Evolutionary conservation across 1,140 invertebrate species (phyloP).

Genomic region (Ostrea edulis): DNA sequence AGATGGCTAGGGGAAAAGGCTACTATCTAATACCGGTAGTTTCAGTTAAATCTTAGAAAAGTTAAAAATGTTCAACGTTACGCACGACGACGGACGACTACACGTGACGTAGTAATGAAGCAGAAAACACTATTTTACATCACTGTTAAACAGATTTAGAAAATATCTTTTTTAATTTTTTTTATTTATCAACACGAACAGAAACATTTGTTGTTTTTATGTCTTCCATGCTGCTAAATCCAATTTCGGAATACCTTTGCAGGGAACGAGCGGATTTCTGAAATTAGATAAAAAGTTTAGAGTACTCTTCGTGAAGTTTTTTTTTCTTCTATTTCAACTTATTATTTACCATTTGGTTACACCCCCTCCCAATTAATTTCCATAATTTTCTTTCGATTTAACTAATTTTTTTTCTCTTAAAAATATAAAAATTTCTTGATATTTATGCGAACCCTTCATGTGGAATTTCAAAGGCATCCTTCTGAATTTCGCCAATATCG

Average conservation of each 20-base stretch:
- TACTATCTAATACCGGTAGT: no score
- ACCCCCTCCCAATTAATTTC: background rate
- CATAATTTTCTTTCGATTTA: background rate
- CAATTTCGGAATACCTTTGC: background rate
- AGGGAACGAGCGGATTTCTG: slow-evolving; percentile 8
- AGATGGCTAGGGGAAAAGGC: no score
- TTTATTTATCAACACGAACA: no score
- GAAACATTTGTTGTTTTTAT: background rate
- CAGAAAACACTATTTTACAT: no score
- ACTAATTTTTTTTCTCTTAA: background rate
- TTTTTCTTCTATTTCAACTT: no score
- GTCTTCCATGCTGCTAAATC: background rate
- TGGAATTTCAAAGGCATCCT: background rate
- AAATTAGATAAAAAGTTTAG: background rate
- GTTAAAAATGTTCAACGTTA: no score
- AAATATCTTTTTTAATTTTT: no score
- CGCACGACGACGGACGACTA: no score
- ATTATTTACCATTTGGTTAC: background rate
- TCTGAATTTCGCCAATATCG: background rate
- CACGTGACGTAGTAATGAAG: no score
- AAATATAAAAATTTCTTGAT: background rate
- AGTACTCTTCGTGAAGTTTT: background rate
- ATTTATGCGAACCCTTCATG: background rate
- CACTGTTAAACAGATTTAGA: no score
- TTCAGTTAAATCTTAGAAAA: no score